These are phyloP conservation scores for Petrolisthes manimaculis DNA, from an alignment of 2,888 invertebrate genomes.

Conservation along the genomic window DNA sequence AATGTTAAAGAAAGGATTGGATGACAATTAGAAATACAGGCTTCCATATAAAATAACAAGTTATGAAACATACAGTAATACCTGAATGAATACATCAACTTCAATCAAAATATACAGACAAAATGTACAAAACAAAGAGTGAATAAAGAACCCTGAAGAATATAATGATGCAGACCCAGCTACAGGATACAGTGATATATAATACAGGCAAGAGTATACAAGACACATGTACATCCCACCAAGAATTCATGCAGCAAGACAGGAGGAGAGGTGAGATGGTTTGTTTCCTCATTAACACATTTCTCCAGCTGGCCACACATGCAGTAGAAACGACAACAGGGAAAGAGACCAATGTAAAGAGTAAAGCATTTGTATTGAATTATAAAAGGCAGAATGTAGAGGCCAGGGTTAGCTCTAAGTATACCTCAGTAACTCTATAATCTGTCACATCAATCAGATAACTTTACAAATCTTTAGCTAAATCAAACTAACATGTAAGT, in stretches of 20 bases:
- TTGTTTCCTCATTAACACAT: constrained; percentile 26
- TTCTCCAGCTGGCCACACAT: constrained; percentile 23
- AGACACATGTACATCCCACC: constrained; percentile 29
- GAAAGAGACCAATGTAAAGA: no score
- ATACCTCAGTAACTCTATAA: no score
- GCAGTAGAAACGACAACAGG: not conserved
- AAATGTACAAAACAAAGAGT: not conserved
- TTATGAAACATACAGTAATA: not conserved
- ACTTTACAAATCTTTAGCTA: no score
- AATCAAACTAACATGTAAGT: no score
- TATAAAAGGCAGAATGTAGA: no score
- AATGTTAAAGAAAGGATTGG: no score
- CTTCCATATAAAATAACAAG: not conserved
- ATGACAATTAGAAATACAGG: no score
- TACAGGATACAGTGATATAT: no score
- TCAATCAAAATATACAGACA: not conserved
- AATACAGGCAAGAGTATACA: no score
- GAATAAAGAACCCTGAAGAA: not conserved
- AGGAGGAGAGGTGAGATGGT: constrained; percentile 29
- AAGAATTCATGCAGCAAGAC: constrained; percentile 47
- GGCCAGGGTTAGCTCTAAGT: no score
- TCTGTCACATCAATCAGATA: no score
- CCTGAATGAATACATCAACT: not conserved
- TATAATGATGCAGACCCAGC: not conserved
- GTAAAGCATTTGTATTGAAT: no score